Conservation (phyloP, 92 coral and sea anemone species). For the Porites lobata region DNA sequence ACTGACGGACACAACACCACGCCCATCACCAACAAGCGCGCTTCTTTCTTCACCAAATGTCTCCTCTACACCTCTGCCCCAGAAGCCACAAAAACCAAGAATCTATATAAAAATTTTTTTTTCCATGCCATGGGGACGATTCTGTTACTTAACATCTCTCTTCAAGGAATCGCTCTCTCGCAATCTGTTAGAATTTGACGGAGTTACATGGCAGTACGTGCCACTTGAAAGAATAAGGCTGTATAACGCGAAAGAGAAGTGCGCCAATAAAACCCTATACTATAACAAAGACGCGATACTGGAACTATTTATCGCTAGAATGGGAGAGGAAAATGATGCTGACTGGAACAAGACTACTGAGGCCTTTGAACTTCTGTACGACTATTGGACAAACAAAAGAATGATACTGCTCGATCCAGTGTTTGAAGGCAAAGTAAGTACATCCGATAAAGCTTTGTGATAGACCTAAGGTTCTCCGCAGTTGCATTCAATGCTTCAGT, state of each 20-base stretch:
- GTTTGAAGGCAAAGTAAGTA: slow-evolving; percentile 45
- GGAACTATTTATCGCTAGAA: slow-evolving; percentile 39
- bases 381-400: slow-evolving; percentile 30
- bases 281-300: slow-evolving; percentile 28
- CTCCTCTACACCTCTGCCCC: too few species aligned
- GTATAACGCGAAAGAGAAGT: slow-evolving; percentile 11
- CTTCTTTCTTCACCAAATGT: not conserved
- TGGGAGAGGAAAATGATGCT: not conserved
- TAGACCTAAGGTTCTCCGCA: too few species aligned
- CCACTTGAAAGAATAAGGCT: slow-evolving; percentile 25
- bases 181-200: slow-evolving; percentile 43
- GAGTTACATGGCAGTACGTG: not conserved
- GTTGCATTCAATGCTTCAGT: too few species aligned
- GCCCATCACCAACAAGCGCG: not conserved
- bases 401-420: slow-evolving; percentile 50
- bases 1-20: not conserved
- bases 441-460: too few species aligned
- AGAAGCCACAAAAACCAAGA: not conserved
- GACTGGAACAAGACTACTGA: slow-evolving; percentile 20
- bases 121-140: slow-evolving; percentile 29
- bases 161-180: slow-evolving; percentile 71
- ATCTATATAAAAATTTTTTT: not conserved
- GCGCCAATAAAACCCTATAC: not conserved
- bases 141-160: slow-evolving; percentile 49
- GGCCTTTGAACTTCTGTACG: slow-evolving; percentile 30